Evolutionary conservation across 1,140 invertebrate species (phyloP), one percentile per base, ranked within the genome.

Genomic region (Aphis gossypii): DNA sequence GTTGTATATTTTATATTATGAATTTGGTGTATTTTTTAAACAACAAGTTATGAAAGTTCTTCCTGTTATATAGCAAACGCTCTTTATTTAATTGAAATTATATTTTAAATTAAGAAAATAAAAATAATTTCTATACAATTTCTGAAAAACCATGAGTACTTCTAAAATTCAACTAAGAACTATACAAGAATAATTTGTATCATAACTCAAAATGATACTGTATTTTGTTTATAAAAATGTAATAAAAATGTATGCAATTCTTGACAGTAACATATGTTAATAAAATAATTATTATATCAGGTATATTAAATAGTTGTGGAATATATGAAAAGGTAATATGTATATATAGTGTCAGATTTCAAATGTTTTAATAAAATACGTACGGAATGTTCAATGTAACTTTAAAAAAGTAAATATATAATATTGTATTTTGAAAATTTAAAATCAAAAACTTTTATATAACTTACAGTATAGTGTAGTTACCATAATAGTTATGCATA

Each of bases 21-120:
- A 90, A 56, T 90, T 90, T 11, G 87, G 87, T 90, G 3, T 90
- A 41, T 90, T 90, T 90, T 90, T 88, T 51, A 30, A 8, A 88
- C 44, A 48, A 56, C 48, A 14, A 90, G 38, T 90, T 90, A 60
- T 60, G 38, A 60, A 90, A 90, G 89, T 90, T 60, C 51, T 60
- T 90, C 38, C 25, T 18, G 54, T 30, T 60, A 90, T 23, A 60
- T 41, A 44, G 38, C 23, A 30, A 41, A 60, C 60, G 54, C 54
- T 60, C 14, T 90, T 90, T 60, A 68, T 90, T 90, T 90, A 90
- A 90, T 90, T 60, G 20, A 30, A 90, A 56, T 60, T 30, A 23
- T 21, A 90, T 60, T 90, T 90, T 60, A 60, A 56, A 41, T 56
- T 30, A 41, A 56, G 21, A 90, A 90, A 89, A 68, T 30, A 60